Evolutionary conservation across 2,888 invertebrate genomes (phyloP).

Genomic region (Andricus curvator): DNA sequence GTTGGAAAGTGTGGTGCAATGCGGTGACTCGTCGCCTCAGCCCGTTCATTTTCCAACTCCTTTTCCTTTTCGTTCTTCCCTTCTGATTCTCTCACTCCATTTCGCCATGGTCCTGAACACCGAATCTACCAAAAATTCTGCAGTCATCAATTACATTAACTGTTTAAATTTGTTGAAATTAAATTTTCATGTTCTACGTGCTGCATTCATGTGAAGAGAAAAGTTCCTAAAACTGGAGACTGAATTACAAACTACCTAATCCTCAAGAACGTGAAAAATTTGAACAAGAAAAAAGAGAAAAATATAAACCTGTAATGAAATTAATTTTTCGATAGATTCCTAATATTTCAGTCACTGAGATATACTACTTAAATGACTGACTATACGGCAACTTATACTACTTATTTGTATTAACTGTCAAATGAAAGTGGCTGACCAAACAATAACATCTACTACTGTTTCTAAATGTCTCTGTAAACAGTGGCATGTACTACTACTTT

Average conservation of each 20-base stretch:
- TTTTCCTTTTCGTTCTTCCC: constrained; percentile 42
- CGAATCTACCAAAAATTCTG: constrained; percentile 44
- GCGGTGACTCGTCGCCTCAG: constrained; percentile 56
- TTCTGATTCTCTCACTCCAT: constrained; percentile 3
- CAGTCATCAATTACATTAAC: constrained; percentile 51
- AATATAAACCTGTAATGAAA: background rate
- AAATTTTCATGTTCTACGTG: constrained; percentile 40
- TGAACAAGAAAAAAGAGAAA: background rate
- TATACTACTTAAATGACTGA: too few relatives aligned
- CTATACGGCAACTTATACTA: too few relatives aligned
- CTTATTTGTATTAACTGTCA: too few relatives aligned
- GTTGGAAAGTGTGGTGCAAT: constrained; percentile 60
- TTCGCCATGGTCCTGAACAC: constrained; percentile 6
- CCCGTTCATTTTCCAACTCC: constrained; percentile 40
- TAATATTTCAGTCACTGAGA: too few relatives aligned
- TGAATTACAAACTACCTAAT: background rate
- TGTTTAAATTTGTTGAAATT: constrained; percentile 56
- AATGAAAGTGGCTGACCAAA: too few relatives aligned
- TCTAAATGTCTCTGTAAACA: too few relatives aligned
- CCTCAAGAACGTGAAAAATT: background rate
- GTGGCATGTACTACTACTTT: too few relatives aligned
- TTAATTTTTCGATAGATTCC: too few relatives aligned
- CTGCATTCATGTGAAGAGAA: background rate
- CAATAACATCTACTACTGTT: too few relatives aligned
- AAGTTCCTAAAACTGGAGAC: background rate